A percentile compares a stretch with the other conserved stretches of the same genome.
Conservation (phyloP, 2,113 vertebrate genomes). For the Stomatorhinus ivindoensis region DNA sequence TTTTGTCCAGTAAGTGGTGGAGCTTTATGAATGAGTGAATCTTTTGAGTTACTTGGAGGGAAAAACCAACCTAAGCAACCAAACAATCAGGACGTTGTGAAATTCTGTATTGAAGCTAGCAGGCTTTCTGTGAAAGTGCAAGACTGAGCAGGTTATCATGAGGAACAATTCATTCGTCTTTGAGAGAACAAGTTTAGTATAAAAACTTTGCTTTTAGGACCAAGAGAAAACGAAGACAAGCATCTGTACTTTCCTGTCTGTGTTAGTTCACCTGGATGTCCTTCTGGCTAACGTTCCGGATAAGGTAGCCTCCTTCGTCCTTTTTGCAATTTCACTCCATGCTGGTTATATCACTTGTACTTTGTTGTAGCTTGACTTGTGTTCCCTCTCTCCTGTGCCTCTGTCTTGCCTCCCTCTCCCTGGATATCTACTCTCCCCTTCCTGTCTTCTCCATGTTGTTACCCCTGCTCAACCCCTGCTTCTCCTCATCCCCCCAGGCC, state of each 20-base stretch:
- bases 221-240: constrained; percentile 85
- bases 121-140: not conserved
- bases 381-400: not conserved
- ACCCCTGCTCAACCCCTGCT: not conserved
- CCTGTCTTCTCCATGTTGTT: not conserved
- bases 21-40: not conserved
- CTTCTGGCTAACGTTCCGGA: constrained; percentile 66
- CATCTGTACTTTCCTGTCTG: constrained; percentile 83
- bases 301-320: constrained; percentile 51
- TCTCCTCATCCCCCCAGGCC: constrained; percentile 46
- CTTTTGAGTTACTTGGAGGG: not conserved
- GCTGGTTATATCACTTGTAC: not conserved
- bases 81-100: not conserved
- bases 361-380: not conserved
- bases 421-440: not conserved
- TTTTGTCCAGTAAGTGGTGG: not conserved
- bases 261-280: constrained; percentile 75
- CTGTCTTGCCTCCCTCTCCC: not conserved
- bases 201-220: constrained; percentile 53
- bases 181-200: not conserved
- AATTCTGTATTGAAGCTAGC: not conserved
- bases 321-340: not conserved
- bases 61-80: not conserved
- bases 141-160: not conserved
- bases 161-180: not conserved